Percentiles rank a stretch among this genome's conserved stretches.
Conservation (phyloP, 2,888 invertebrate genomes). For the Chalcosyrphus nemorum region DNA sequence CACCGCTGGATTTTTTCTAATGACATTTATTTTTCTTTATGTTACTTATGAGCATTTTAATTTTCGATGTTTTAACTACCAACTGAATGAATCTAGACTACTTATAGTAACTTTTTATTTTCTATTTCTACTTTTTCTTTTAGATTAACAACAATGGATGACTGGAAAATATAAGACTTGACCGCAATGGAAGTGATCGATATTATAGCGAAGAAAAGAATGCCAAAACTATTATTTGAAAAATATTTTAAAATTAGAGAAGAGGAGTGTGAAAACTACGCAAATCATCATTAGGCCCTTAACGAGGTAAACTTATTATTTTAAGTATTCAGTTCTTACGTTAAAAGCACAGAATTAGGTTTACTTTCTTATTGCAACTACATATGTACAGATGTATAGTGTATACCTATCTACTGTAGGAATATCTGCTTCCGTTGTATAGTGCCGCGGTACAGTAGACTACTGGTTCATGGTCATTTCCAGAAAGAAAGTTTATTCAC, state of each 20-base stretch:
- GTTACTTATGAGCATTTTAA: background rate
- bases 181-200: conserved; percentile 76
- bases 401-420: too few species aligned
- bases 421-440: too few species aligned
- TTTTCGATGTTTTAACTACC: background rate
- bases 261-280: background rate
- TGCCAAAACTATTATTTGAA: conserved; percentile 5
- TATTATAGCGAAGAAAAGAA: conserved; percentile 4
- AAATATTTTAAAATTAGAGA: conserved; percentile 9
- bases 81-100: background rate
- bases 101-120: background rate
- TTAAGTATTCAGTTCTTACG: too few species aligned
- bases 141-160: conserved; percentile 81
- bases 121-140: conserved; percentile 68
- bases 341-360: too few species aligned
- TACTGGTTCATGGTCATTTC: too few species aligned
- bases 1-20: background rate
- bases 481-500: too few species aligned
- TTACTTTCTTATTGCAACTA: too few species aligned
- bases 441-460: too few species aligned
- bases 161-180: conserved; percentile 80
- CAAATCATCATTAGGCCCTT: background rate
- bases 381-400: too few species aligned
- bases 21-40: background rate
- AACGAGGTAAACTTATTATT: conserved; percentile 6